phyloP scores from a whole-genome alignment of 2,888 invertebrate species.

The Listrodromus nycthemerus region DNA sequence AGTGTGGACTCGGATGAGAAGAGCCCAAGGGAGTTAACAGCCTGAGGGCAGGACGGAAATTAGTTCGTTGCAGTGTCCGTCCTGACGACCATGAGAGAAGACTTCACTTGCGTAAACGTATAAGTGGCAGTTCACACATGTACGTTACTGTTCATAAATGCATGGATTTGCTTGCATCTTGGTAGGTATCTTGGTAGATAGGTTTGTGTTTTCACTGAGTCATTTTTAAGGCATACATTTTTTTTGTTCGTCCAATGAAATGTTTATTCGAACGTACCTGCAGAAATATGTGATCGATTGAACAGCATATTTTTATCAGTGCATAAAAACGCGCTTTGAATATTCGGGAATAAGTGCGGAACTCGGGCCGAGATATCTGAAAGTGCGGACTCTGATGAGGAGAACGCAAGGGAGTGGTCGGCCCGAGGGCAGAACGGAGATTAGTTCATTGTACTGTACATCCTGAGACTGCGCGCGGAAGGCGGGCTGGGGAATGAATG shows the following conservation, averaged over 20 bases:
- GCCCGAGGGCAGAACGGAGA: conserved; percentile 54
- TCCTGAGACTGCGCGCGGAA: conserved; percentile 17
- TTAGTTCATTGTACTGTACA: conserved; percentile 65
- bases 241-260: too few relatives aligned
- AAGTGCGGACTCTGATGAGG: conserved; percentile 20
- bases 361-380: conserved; percentile 41
- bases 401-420: conserved; percentile 20
- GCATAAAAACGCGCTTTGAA: conserved; percentile 60
- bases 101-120: neutral
- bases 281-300: too few relatives aligned
- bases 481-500: conserved; percentile 15
- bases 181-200: too few relatives aligned
- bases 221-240: too few relatives aligned
- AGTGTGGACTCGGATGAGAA: conserved; percentile 5
- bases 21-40: conserved; percentile 13
- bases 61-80: conserved; percentile 62
- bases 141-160: too few relatives aligned
- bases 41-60: conserved; percentile 54
- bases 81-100: conserved; percentile 23
- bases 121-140: too few relatives aligned
- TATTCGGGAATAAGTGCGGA: conserved; percentile 49
- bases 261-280: too few relatives aligned
- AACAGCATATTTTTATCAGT: too few relatives aligned
- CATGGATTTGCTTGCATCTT: too few relatives aligned
- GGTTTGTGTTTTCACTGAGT: too few relatives aligned